Evolutionary conservation across 2,888 invertebrate species (phyloP), one percentile per base, ranked within the genome.

Genomic region (Orthosia gothica): DNA sequence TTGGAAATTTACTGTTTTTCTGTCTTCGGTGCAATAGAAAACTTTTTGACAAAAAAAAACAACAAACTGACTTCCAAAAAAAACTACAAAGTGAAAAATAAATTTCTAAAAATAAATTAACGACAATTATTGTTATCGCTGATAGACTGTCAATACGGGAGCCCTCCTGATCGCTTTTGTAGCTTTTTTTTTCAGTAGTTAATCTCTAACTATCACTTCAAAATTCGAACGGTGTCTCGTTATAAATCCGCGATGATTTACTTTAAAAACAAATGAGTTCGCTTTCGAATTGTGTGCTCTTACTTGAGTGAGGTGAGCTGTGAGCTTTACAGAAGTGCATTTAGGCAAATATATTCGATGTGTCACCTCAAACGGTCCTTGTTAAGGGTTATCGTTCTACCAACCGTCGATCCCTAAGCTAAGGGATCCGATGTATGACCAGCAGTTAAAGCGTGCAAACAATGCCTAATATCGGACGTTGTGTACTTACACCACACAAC

Each of bases 391-490:
- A 76, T 82, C 47, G 13, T 11, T 49, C 26, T 54, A 47, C 32
- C 16, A 3, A 11, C 11, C 20, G 26, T 20, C 66, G 66, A 75
- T 76, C 78, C 82, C 78, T 49, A 32, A 82, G 66, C 62, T 78
- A 78, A 78, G 78, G 78, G 82, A 82, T 82, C 16, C 57, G 23
- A 58, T 75, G 66, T 62, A 75, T 67, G 26, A 12, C 0, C 40
- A 40, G 62, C 49, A 76, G 82, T 78, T 58, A 81, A 78, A 76
- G n/a, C 2, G 13, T 5, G 20, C n/a, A 81, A 82, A 78, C 78
- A 76, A 1, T 0, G 52, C 15, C 63, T 67, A 5, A 65, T 49
- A 49, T 58, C 75, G 47, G 61, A 18, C 57, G 50, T 13, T 68
- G 55, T 74, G 75, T 65, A 23, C 55, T 20, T 52, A 40, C n/a